A percentile compares a stretch with the other conserved stretches of the same genome.
These are phyloP conservation scores for Tapirus indicus DNA, from an alignment of 2,797 vertebrate genomes.

Conservation along the genomic window DNA sequence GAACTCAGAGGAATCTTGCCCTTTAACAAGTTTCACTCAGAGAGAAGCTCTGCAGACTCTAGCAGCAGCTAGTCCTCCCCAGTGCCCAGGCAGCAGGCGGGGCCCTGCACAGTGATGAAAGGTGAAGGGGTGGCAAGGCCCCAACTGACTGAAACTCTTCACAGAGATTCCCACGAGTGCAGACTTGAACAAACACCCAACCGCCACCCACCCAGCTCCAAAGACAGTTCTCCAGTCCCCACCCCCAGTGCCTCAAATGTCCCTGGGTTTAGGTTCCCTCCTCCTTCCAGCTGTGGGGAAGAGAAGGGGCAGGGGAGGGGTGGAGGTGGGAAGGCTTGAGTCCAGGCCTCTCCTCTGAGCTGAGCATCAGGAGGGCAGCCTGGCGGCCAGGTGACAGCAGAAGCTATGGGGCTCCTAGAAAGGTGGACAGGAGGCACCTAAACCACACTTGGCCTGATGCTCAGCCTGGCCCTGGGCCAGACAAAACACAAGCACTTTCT, in stretches of 20 bases:
- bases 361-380: conserved; percentile 12
- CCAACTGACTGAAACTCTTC: conserved; percentile 44
- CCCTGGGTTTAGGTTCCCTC: not conserved
- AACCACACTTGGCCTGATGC: conserved; percentile 10
- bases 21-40: not conserved
- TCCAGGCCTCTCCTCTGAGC: not conserved
- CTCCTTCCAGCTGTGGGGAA: conserved; percentile 36
- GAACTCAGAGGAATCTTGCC: conserved; percentile 2
- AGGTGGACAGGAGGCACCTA: not conserved
- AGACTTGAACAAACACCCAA: conserved; percentile 46
- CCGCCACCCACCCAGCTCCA: conserved; percentile 49
- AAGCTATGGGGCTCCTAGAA: not conserved
- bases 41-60: not conserved
- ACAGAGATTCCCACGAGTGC: not conserved
- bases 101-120: not conserved
- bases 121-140: conserved; percentile 36
- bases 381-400: conserved; percentile 55
- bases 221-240: conserved; percentile 20
- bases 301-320: not conserved
- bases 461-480: conserved; percentile 47
- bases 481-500: conserved; percentile 66
- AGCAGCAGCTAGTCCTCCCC: not conserved
- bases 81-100: not conserved
- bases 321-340: not conserved
- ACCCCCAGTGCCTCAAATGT: not conserved